These are phyloP conservation scores for Chelidonichthys spinosus DNA, from an alignment of 2,797 vertebrate species.

Conservation along the genomic window DNA sequence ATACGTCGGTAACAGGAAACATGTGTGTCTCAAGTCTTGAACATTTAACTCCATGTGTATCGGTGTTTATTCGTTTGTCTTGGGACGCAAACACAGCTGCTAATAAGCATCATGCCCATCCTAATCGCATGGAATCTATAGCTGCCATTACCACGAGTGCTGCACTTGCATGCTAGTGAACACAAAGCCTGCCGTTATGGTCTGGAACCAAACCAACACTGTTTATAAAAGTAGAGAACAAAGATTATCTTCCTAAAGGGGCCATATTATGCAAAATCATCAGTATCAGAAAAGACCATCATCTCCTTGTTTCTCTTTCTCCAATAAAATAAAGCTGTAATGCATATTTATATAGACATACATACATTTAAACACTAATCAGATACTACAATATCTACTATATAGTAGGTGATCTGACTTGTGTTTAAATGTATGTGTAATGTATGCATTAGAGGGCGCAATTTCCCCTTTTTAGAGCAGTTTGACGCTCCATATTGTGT, in stretches of 20 bases:
- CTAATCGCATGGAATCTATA: slow-evolving; percentile 7
- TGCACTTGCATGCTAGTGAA: neutral
- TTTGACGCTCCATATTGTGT: neutral
- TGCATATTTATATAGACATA: too few relatives aligned
- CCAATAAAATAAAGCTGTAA: too few relatives aligned
- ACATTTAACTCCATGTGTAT: neutral
- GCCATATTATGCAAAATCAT: too few relatives aligned
- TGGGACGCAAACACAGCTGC: neutral
- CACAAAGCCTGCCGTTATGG: neutral
- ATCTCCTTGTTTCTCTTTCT: too few relatives aligned
- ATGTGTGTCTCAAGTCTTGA: neutral
- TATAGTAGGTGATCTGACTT: neutral
- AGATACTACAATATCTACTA: too few relatives aligned
- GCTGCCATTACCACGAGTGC: neutral
- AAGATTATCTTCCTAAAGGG: neutral
- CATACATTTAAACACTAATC: too few relatives aligned
- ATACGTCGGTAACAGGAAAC: slow-evolving; percentile 2
- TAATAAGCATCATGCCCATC: neutral
- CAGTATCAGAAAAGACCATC: too few relatives aligned
- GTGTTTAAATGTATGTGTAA: slow-evolving; percentile 12
- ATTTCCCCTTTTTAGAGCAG: slow-evolving; percentile 19
- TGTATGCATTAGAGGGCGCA: slow-evolving; percentile 67
- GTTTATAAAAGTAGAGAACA: neutral
- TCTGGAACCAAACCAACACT: neutral
- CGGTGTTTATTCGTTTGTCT: neutral